Evolutionary conservation across 37 sponge, comb jelly and placozoan genomes (phyloP), one percentile per base, ranked within the genome.

Genomic region (Geodia barretti): DNA sequence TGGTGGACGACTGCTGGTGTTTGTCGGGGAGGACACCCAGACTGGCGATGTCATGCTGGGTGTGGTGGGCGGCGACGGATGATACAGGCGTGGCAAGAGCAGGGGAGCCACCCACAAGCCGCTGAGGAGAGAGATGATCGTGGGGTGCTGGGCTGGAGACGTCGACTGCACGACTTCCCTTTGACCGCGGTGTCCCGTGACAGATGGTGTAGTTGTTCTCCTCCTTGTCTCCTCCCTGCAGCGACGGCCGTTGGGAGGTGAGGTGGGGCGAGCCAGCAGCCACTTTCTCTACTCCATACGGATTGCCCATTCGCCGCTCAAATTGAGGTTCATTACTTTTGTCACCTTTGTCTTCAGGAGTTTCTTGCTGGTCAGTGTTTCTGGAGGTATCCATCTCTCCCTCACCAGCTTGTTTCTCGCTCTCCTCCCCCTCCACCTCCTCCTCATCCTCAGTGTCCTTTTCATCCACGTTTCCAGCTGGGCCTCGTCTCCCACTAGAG

Each of bases 201-300:
- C 88, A 82, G 38, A 88, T 88, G 36, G 88, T 88, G 64, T 88
- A 88, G 34, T 88, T 88, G 21, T 41, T 29, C 35, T 88, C 88
- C 7, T 47, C 54, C 54, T 47, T 14, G 11, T 17, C n/a, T n/a
- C n/a, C n/a, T n/a, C 38, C 26, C 61, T 26, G 19, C 5, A 21
- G 26, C 3, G 34, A 5, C 2, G 35, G 34, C 62, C 60, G 62
- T 28, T 30, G 60, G 76, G 33, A 33, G 37, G 11, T 75, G 76
- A 37, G 23, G 61, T 34, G 14, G 32, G n/a, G 47, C 9, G 38
- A 70, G 36, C 24, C n/a, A n/a, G n/a, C n/a, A n/a, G n/a, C n/a
- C n/a, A n/a, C n/a, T n/a, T n/a, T n/a, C n/a, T n/a, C n/a, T n/a
- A n/a, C n/a, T n/a, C n/a, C n/a, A n/a, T n/a, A n/a, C n/a, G n/a